Conservation (phyloP, 2,888 invertebrate species). For the Osmoderma eremita region DNA sequence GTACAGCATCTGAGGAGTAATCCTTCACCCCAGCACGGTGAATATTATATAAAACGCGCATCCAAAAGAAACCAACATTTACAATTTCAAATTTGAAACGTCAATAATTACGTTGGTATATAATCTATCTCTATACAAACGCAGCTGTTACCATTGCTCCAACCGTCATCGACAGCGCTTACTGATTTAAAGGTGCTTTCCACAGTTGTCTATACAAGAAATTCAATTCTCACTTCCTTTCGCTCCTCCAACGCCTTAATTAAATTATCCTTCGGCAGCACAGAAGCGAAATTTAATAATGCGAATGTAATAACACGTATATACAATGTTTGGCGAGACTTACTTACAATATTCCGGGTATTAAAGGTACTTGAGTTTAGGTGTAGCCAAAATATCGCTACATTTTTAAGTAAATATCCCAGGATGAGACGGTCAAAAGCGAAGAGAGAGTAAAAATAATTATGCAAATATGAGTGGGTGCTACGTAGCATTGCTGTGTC, state of each 20-base stretch:
- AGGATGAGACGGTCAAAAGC: background rate
- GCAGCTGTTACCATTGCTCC: slow-evolving; percentile 12
- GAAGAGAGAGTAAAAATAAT: slow-evolving; percentile 10
- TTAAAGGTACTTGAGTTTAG: slow-evolving; percentile 25
- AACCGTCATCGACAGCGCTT: slow-evolving; percentile 18
- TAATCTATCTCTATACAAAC: background rate
- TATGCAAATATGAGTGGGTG: background rate
- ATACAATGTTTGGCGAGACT: slow-evolving; percentile 20
- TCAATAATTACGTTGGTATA: slow-evolving; percentile 16
- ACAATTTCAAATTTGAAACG: slow-evolving; percentile 11
- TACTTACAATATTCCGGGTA: slow-evolving; percentile 19
- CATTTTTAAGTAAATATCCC: slow-evolving; percentile 1
- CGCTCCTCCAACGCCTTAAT: slow-evolving; percentile 27
- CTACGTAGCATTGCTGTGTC: background rate
- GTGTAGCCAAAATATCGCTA: slow-evolving; percentile 17
- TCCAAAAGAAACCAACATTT: background rate
- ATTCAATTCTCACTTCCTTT: slow-evolving; percentile 32
- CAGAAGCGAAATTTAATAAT: slow-evolving; percentile 37
- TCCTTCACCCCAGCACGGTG: too few species aligned
- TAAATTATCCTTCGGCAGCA: slow-evolving; percentile 30
- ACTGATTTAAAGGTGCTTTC: slow-evolving; percentile 19
- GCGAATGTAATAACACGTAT: slow-evolving; percentile 28
- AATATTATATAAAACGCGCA: too few species aligned
- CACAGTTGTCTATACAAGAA: slow-evolving; percentile 17
- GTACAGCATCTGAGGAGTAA: too few species aligned